phyloP scores from a whole-genome alignment of 2,113 vertebrate species.

The Scomber japonicus region DNA sequence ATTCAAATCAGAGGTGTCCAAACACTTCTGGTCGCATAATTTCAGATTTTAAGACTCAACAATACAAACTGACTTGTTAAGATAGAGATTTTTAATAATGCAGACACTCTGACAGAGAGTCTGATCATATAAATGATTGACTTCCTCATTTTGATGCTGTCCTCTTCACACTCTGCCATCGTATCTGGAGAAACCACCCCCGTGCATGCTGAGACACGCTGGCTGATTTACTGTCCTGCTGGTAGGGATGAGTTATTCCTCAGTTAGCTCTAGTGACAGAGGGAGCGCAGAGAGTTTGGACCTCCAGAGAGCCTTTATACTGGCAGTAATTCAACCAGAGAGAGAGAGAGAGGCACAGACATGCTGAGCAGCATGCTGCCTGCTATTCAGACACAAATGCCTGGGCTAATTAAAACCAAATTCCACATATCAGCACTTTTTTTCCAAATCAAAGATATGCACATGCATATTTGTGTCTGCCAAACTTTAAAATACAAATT shows the following conservation, averaged over 20 bases:
- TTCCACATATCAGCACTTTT: slow-evolving; percentile 62
- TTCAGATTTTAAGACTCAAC: background rate
- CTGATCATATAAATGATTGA: slow-evolving; percentile 31
- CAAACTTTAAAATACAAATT: background rate
- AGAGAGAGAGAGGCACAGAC: slow-evolving; percentile 9
- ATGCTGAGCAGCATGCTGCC: slow-evolving; percentile 47
- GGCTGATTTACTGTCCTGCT: slow-evolving; percentile 59
- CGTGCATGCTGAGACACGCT: slow-evolving; percentile 41
- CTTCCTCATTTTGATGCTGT: slow-evolving; percentile 30
- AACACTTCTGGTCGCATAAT: background rate
- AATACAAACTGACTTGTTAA: background rate
- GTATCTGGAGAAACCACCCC: slow-evolving; percentile 45
- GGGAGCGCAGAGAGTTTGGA: slow-evolving; percentile 42
- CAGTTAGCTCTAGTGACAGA: slow-evolving; percentile 55
- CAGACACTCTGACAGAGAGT: slow-evolving; percentile 9
- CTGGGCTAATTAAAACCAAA: slow-evolving; percentile 71
- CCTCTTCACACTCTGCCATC: slow-evolving; percentile 26
- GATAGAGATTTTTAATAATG: slow-evolving; percentile 14
- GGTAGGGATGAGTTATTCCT: slow-evolving; percentile 60
- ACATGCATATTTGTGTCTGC: background rate
- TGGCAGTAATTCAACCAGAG: slow-evolving; percentile 64
- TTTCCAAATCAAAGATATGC: background rate
- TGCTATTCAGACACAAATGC: slow-evolving; percentile 53
- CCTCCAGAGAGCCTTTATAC: slow-evolving; percentile 64
- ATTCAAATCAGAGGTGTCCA: background rate